phyloP scores from a whole-genome alignment of 2,797 vertebrate genomes.

The Corythornis leucogaster region DNA sequence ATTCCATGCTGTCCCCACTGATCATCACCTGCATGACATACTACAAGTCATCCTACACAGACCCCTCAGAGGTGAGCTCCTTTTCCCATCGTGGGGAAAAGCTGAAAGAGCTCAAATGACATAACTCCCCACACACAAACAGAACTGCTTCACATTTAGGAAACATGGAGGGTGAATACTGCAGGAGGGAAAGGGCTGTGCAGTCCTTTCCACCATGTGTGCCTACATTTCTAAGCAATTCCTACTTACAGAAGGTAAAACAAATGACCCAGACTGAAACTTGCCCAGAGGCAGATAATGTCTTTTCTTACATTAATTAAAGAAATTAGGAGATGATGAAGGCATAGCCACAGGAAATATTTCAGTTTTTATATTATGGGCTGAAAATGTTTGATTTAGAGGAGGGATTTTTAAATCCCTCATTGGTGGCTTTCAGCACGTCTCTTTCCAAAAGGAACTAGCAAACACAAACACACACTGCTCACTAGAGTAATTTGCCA shows the following conservation, averaged over 20 bases:
- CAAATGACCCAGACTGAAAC: conserved; percentile 30
- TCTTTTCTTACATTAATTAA: conserved; percentile 63
- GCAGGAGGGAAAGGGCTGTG: not conserved
- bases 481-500: not conserved
- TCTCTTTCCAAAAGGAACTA: not conserved
- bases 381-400: conserved; percentile 40
- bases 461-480: not conserved
- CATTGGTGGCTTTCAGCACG: not conserved
- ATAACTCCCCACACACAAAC: rapidly evolving
- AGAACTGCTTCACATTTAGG: not conserved
- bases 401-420: conserved; percentile 23
- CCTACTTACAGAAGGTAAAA: conserved; percentile 31
- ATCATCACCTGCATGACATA: not conserved
- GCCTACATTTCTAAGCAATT: not conserved
- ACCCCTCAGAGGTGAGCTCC: not conserved
- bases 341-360: not conserved
- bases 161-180: rapidly evolving
- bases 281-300: conserved; percentile 15
- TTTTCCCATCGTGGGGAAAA: not conserved
- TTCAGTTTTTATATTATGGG: not conserved
- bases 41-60: not conserved
- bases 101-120: not conserved
- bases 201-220: not conserved
- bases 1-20: rapidly evolving
- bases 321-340: conserved; percentile 54